Base-by-base conservation (phyloP, 2,113 vertebrate species). In the Alectura lathami region DNA sequence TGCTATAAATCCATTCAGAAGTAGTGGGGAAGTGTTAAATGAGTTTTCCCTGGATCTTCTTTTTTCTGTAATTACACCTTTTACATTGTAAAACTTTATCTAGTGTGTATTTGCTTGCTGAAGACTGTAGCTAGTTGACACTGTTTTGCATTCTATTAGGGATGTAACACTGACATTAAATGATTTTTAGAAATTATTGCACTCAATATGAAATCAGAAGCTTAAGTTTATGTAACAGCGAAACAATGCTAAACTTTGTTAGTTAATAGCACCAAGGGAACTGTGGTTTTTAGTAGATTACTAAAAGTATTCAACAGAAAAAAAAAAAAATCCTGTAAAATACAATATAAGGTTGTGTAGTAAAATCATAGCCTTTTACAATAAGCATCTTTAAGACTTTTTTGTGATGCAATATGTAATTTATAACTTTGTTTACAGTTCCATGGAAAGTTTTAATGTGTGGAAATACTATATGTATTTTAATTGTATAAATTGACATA, bases 121-220 rank as follows among this genome's bases (percentile, higher is more conserved):
- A 32, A 17, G 3, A 57, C 81, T 40, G 32, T 79, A 75, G 56
- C 57, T 62, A 75, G 36, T 20, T 91, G 57, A 42, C 47, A 18
- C 17, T 80, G 13, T 68, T 90, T 47, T 67, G 13, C 32, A 47
- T 86, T 74, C 45, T 59, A 0, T 45, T 42, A 45, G 8, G 8
- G 42, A 51, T 5, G 50, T 91, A 45, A 78, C 40, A 53, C 20
- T 83, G 27, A 89, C 91, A 96, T 64, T 22, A 77, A 83, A 45
- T 40, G 0, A 47, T 34, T 86, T 94, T 69, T 79, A 26, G 48
- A 57, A 89, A 89, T 76, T 0, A 80, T 60, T 92, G 15, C 56
- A n/a, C 15, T 78, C 22, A 83, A 36, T 78, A 74, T 38, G 73
- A 83, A 95, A 94, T 83, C 30, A 73, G 91, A 93, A 91, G 13